Base-by-base conservation (phyloP, 2,113 vertebrate species). In the Pogona vitticeps region DNA sequence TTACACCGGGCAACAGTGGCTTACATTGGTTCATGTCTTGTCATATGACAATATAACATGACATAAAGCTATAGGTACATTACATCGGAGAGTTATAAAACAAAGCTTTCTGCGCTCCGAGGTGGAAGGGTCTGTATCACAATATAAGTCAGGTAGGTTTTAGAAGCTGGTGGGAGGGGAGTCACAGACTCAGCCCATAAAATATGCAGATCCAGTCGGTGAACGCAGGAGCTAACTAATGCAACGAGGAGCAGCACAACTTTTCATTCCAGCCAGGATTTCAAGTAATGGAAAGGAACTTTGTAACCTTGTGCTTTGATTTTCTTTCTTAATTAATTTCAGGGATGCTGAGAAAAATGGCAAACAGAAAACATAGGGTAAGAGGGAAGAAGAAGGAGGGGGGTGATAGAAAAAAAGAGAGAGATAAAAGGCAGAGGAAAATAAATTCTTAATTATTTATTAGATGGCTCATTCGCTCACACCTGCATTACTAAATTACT, bases 1-100 rank as follows among this genome's bases (percentile, higher is more conserved):
- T 89, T 86, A 83, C 89, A 87, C 92, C 85, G 85, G 92, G 91
- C 94, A 94, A 89, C 21, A 89, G 90, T 93, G 91, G 85, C 94
- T 94, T 94, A 94, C 94, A 93, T 86, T 92, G 95, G 92, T 94
- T 94, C 93, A 70, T 91, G 92, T 95, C 94, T 94, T 91, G 89
- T 95, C 95, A 93, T 95, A 94, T 94, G 95, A 95, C 94, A 94
- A 94, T 92, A 92, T 94, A 94, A 95, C 95, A 95, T 95, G 95
- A 95, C 93, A 95, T 91, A 90, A 92, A 91, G 75, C 88, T 76
- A 93, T 91, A 92, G 89, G 91, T 92, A 95, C 93, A 95, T 93
- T 92, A 94, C 92, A 94, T 90, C 94, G 93, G 94, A 95, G 93
- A 94, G 92, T 93, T 94, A 90, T 93, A 90, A 94, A 94, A 94